A percentile compares a stretch with the other conserved stretches of the same genome.
Evolutionary conservation across 2,797 vertebrate genomes (phyloP).

Genomic region (Petrocephalus sullivani): DNA sequence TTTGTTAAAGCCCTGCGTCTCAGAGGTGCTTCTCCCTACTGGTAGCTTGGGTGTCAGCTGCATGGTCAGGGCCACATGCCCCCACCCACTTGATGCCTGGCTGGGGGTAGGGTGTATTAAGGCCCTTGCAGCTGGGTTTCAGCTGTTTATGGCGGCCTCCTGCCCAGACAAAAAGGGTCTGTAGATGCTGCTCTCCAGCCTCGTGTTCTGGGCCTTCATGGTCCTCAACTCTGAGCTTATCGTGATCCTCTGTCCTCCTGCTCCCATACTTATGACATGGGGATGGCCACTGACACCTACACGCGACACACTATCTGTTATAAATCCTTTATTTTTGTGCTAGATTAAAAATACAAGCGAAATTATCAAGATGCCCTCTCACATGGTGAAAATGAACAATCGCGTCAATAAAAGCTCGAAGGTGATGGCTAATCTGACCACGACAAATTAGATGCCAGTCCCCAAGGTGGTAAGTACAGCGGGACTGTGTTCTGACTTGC

Average conservation of each 20-base stretch:
- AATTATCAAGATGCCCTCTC: neutral
- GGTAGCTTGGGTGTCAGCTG: neutral
- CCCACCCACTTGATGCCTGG: neutral
- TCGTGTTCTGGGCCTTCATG: neutral
- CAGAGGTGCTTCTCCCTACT: slow-evolving; percentile 30
- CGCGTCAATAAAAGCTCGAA: slow-evolving; percentile 15
- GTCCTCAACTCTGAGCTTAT: neutral
- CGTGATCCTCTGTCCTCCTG: neutral
- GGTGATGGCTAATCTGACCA: neutral
- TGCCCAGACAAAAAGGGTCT: neutral
- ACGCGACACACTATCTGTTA: neutral
- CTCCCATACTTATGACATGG: neutral
- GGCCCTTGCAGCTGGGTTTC: no score
- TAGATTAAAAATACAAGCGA: neutral
- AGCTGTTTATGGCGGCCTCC: neutral
- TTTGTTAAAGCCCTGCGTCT: slow-evolving; percentile 65
- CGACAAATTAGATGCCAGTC: neutral
- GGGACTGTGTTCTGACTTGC: neutral
- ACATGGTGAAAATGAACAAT: slow-evolving; percentile 23
- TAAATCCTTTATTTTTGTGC: neutral
- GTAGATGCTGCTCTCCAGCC: neutral
- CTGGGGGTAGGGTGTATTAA: no score
- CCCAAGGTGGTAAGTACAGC: neutral
- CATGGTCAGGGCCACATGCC: neutral
- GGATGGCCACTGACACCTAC: neutral